Percentiles rank a stretch among this genome's conserved stretches.
phyloP scores from a whole-genome alignment of 92 coral and sea anemone genomes.

The Epizoanthus fatuus region DNA sequence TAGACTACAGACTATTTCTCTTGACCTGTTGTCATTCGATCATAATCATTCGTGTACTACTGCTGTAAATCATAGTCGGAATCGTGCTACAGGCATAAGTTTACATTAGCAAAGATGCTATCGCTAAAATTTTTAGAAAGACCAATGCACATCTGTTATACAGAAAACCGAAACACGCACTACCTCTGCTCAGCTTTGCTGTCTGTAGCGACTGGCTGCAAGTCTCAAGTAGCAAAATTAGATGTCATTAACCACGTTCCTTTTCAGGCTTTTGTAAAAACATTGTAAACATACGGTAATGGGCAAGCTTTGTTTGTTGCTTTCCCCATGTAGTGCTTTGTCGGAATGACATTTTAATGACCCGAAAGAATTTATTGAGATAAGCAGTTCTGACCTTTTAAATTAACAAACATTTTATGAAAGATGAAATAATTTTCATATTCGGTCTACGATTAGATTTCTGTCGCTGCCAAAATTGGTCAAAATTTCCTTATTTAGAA shows the following conservation, averaged over 20 bases:
- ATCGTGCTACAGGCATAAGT: constrained; percentile 30
- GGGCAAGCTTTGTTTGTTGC: neutral
- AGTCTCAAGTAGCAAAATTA: neutral
- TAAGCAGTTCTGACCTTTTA: constrained; percentile 35
- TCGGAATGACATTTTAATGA: constrained; percentile 45
- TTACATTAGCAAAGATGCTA: constrained; percentile 38
- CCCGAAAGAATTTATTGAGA: constrained; percentile 43
- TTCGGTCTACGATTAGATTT: constrained; percentile 18
- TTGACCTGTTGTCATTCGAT: neutral
- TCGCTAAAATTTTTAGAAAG: constrained; percentile 17
- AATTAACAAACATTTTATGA: constrained; percentile 31
- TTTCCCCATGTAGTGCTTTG: neutral
- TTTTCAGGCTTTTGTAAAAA: neutral
- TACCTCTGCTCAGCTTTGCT: neutral
- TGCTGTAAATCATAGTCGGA: constrained; percentile 24
- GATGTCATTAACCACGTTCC: neutral
- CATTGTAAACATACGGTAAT: constrained; percentile 1
- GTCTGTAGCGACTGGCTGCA: neutral
- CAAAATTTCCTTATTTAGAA: constrained; percentile 14
- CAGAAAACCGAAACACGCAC: constrained; percentile 39
- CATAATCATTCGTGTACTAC: constrained; percentile 10
- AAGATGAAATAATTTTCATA: constrained; percentile 34
- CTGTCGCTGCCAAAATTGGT: constrained; percentile 31
- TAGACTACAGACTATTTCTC: neutral
- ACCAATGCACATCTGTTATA: constrained; percentile 44